These are phyloP conservation scores for Rhincodon typus DNA, from an alignment of 2,797 vertebrate genomes.

Conservation along the genomic window DNA sequence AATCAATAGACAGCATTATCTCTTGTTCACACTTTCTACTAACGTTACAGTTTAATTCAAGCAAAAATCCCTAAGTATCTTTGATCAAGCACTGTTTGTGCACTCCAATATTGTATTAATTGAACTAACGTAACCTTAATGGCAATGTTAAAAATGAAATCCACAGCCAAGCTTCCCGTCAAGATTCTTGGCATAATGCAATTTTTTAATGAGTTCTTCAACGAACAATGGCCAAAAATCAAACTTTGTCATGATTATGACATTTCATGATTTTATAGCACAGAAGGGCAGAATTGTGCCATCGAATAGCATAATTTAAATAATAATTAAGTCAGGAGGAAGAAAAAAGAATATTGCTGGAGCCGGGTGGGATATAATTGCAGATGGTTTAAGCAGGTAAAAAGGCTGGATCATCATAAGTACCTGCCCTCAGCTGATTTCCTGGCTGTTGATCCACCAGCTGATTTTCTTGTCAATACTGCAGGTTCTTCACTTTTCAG, in stretches of 20 bases:
- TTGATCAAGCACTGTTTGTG: not conserved
- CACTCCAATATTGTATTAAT: not conserved
- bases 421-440: not conserved
- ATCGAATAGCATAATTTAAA: not conserved
- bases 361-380: not conserved
- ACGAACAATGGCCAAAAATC: not conserved
- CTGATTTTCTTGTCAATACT: not conserved
- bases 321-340: not conserved
- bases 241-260: not conserved
- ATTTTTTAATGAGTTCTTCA: not conserved
- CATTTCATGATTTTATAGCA: not conserved
- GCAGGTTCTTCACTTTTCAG: not conserved
- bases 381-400: not conserved
- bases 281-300: not conserved
- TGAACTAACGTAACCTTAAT: not conserved
- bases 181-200: not conserved
- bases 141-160: not conserved
- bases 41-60: not conserved
- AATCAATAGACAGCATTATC: not conserved
- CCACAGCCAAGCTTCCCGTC: not conserved
- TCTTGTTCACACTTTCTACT: not conserved
- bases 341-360: not conserved
- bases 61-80: not conserved
- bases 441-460: not conserved
- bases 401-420: not conserved